Conservation (phyloP, 2,888 invertebrate species). For the Byasa hedistus region DNA sequence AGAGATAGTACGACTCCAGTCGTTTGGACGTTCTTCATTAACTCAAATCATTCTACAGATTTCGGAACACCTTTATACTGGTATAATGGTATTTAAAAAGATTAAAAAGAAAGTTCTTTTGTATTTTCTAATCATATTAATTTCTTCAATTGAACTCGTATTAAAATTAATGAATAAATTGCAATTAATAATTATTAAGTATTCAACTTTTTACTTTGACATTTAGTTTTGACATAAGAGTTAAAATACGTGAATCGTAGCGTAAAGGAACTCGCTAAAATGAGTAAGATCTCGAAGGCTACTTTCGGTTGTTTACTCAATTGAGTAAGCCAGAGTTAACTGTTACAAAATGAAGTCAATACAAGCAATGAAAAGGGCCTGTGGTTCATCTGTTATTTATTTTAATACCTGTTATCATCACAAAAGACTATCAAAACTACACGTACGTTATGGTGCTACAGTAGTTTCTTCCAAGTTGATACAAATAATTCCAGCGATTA, state of each 20-base stretch:
- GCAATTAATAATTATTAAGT: background rate
- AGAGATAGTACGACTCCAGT: too few species aligned
- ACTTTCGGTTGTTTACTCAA: constrained; percentile 30
- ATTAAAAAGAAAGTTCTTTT: too few species aligned
- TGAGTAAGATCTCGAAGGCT: constrained; percentile 10
- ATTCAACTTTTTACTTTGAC: constrained; percentile 22
- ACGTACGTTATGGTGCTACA: constrained; percentile 60
- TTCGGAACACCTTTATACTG: too few species aligned
- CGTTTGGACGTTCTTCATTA: too few species aligned
- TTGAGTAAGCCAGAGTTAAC: constrained; percentile 20
- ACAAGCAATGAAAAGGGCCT: constrained; percentile 48
- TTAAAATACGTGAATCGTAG: constrained; percentile 15
- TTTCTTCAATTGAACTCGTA: background rate
- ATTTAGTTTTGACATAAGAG: constrained; percentile 15
- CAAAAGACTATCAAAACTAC: constrained; percentile 46
- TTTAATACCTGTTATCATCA: constrained; percentile 47
- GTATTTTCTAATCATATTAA: background rate
- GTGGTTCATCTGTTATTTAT: constrained; percentile 41
- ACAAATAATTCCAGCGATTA: constrained; percentile 37
- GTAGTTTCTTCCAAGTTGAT: constrained; percentile 47
- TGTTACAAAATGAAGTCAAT: constrained; percentile 55
- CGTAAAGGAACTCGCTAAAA: constrained; percentile 12
- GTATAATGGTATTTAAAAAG: too few species aligned
- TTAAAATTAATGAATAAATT: background rate
- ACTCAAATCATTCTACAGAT: too few species aligned